Base-by-base conservation (phyloP, 2,113 vertebrate species). In the Kryptolebias marmoratus region DNA sequence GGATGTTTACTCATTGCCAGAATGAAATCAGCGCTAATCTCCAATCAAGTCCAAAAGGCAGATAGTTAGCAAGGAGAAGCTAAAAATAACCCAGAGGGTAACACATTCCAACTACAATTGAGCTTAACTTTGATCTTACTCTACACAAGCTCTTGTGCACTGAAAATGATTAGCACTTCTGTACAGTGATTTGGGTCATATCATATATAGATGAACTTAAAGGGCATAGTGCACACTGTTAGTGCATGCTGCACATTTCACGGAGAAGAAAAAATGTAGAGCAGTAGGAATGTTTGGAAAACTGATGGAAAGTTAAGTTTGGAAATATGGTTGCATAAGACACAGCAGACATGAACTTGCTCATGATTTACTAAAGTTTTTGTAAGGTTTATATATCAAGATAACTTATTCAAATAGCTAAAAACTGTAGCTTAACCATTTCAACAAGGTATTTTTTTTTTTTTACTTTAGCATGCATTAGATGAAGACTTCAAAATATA, bases 1-100 rank as follows among this genome's bases (percentile, higher is more conserved):
- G 93, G 94, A 82, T 62, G 88, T 90, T 96, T 95, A 91, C 80
- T 80, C 89, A 84, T 91, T 70, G 89, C 92, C 91, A 88, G 87
- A 87, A 89, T 68, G 74, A 88, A 92, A 94, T 93, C 76, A 86
- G 87, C 22, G 80, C 85, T 94, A 93, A 94, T 92, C 91, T 90
- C 88, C 92, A 93, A 92, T 93, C 93, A 91, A 76, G 81, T 85
- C 84, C 80, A 84, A 84, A 91, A 92, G 85, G 89, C 87, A 80
- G 88, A 89, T 88, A 85, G 90, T 93, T 90, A 90, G 87, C 87
- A 89, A 88, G 90, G 83, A 88, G 91, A 88, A 47, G 48, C 83
- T 91, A 80, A 84, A 85, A 90, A 93, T 92, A 93, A 70, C 71
- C 3, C 64, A 60, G 59, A 66, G 86, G 87, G 81, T 76, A 85